Evolutionary conservation across 2,113 vertebrate genomes (phyloP).

Genomic region (Eubucco bourcierii): DNA sequence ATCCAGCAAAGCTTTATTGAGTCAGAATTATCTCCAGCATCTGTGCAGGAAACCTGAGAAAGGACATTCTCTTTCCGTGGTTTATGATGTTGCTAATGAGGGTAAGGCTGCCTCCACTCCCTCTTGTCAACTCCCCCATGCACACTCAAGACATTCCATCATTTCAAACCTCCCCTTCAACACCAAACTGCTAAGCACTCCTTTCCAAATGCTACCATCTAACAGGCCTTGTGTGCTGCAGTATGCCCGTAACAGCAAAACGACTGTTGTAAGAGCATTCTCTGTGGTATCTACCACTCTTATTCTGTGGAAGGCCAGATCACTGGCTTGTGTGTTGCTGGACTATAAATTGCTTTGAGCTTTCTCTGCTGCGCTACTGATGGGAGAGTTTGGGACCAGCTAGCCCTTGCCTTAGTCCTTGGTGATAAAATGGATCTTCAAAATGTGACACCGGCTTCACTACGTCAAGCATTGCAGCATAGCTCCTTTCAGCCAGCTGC

Average conservation of each 20-base stretch:
- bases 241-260: not conserved
- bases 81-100: constrained; percentile 51
- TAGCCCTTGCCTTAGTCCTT: not conserved
- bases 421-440: not conserved
- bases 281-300: not conserved
- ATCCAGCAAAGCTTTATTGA: constrained; percentile 48
- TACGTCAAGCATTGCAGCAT: not conserved
- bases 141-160: not conserved
- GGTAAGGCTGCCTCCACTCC: constrained; percentile 13
- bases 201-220: not conserved
- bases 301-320: not conserved
- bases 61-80: constrained; percentile 29
- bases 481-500: not conserved
- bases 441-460: not conserved
- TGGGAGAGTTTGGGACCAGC: not conserved
- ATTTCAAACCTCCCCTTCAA: not conserved
- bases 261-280: not conserved
- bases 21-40: constrained; percentile 51
- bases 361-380: not conserved
- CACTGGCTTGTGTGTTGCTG: not conserved
- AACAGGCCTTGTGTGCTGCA: not conserved
- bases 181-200: not conserved
- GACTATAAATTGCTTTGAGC: not conserved
- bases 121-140: not conserved
- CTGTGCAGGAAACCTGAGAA: constrained; percentile 59